A percentile compares a stretch with the other conserved stretches of the same genome.
These are phyloP conservation scores for Lepisosteus osseus DNA, from an alignment of 2,113 vertebrate genomes.

Conservation along the genomic window DNA sequence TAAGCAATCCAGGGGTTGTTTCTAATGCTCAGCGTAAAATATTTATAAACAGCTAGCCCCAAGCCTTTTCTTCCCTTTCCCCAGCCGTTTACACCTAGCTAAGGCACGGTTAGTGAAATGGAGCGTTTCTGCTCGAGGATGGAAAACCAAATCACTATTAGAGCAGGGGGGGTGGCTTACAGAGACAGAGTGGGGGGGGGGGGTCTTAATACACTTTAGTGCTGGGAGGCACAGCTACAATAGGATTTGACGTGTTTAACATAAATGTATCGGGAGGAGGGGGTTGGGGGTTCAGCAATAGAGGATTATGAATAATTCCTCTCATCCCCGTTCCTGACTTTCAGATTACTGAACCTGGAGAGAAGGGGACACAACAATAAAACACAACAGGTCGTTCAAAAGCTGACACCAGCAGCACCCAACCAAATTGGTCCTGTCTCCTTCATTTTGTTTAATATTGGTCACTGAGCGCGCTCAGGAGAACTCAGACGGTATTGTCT, in stretches of 20 bases:
- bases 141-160: conserved; percentile 62
- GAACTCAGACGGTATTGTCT: conserved; percentile 10
- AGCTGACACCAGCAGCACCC: conserved; percentile 57
- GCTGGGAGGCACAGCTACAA: conserved; percentile 70
- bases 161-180: conserved; percentile 58
- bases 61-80: conserved; percentile 49
- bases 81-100: conserved; percentile 62
- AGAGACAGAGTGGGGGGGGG: conserved; percentile 33
- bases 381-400: conserved; percentile 66
- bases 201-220: conserved; percentile 49
- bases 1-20: conserved; percentile 53
- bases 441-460: conserved; percentile 34
- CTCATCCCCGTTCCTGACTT: conserved; percentile 58
- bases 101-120: conserved; percentile 64
- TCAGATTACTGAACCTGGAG: conserved; percentile 67
- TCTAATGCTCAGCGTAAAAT: conserved; percentile 61
- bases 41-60: conserved; percentile 65
- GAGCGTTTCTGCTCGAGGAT: conserved; percentile 57
- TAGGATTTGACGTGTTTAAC: conserved; percentile 80
- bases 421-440: conserved; percentile 40
- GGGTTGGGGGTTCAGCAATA: conserved; percentile 23
- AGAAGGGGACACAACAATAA: conserved; percentile 34
- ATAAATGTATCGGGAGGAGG: conserved; percentile 66
- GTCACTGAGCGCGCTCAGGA: conserved; percentile 25
- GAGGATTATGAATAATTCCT: conserved; percentile 74